These are phyloP conservation scores for Amphiduros pacificus DNA, from an alignment of 2,888 invertebrate genomes.

Conservation along the genomic window DNA sequence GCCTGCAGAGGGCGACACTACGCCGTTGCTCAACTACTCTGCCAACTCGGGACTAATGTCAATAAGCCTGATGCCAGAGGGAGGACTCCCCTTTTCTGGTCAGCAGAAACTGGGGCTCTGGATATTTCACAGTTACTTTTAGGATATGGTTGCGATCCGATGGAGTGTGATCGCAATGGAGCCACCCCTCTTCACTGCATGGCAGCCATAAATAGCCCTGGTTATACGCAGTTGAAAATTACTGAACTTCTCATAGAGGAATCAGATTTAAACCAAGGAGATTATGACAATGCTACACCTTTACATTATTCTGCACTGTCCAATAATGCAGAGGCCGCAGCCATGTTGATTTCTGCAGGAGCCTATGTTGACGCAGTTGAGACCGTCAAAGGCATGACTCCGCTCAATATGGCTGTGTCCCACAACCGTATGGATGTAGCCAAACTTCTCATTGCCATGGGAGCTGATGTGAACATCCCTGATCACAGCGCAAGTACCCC, in stretches of 20 bases:
- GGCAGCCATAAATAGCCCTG: not conserved
- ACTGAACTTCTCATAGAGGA: constrained; percentile 13
- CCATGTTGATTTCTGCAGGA: constrained; percentile 5
- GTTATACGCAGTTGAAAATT: constrained; percentile 10
- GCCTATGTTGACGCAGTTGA: constrained; percentile 20
- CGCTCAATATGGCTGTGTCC: constrained; percentile 37
- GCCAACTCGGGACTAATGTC: constrained; percentile 34
- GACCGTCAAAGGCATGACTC: constrained; percentile 32
- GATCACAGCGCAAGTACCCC: constrained; percentile 37
- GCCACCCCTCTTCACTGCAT: constrained; percentile 34
- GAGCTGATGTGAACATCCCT: constrained; percentile 33
- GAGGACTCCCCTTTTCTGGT: constrained; percentile 35
- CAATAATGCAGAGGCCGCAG: constrained; percentile 6
- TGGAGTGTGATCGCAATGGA: constrained; percentile 28
- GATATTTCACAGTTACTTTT: constrained; percentile 33
- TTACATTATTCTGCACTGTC: constrained; percentile 20
- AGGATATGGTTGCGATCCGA: constrained; percentile 33
- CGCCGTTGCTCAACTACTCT: constrained; percentile 18
- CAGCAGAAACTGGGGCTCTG: constrained; percentile 30
- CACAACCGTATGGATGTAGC: constrained; percentile 29
- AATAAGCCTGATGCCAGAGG: constrained; percentile 31
- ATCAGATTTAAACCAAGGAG: constrained; percentile 7
- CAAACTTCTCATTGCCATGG: constrained; percentile 31
- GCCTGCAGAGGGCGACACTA: constrained; percentile 28
- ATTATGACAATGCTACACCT: constrained; percentile 15